Conservation (phyloP, 2,797 vertebrate species). For the Ctenosaura bakeri region DNA sequence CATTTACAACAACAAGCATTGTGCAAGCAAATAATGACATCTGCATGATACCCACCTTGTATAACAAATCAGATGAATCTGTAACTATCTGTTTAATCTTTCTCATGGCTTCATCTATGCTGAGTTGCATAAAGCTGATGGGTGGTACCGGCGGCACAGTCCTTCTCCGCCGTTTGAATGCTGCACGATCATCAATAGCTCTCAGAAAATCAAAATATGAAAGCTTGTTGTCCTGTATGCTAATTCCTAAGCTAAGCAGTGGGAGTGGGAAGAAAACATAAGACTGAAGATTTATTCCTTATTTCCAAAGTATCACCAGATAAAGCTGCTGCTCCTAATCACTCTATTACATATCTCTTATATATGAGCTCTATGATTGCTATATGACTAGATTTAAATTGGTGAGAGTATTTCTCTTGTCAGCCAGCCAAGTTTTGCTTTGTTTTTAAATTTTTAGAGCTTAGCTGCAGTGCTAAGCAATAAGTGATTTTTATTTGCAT, state of each 20-base stretch:
- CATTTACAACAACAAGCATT: neutral
- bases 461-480: slow-evolving; percentile 1
- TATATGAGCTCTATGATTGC: slow-evolving; percentile 34
- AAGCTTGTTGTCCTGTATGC: slow-evolving; percentile 71
- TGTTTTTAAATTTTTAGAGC: neutral
- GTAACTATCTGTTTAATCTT: slow-evolving; percentile 73
- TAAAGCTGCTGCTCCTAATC: slow-evolving; percentile 55
- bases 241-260: slow-evolving; percentile 78
- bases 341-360: slow-evolving; percentile 44
- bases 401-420: neutral
- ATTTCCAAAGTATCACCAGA: slow-evolving; percentile 58
- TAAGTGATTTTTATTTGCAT: slow-evolving; percentile 10
- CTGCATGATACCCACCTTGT: slow-evolving; percentile 69
- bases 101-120: slow-evolving; percentile 71
- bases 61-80: slow-evolving; percentile 61
- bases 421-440: neutral
- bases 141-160: slow-evolving; percentile 46
- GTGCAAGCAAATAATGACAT: neutral
- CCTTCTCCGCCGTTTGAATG: slow-evolving; percentile 47
- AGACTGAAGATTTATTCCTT: slow-evolving; percentile 30
- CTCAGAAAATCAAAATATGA: slow-evolving; percentile 81
- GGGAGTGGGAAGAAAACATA: slow-evolving; percentile 37
- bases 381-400: neutral
- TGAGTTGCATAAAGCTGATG: slow-evolving; percentile 64
- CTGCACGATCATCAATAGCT: slow-evolving; percentile 66